These are phyloP conservation scores for Erinaceus europaeus DNA, from an alignment of 2,113 vertebrate genomes.

Conservation along the genomic window DNA sequence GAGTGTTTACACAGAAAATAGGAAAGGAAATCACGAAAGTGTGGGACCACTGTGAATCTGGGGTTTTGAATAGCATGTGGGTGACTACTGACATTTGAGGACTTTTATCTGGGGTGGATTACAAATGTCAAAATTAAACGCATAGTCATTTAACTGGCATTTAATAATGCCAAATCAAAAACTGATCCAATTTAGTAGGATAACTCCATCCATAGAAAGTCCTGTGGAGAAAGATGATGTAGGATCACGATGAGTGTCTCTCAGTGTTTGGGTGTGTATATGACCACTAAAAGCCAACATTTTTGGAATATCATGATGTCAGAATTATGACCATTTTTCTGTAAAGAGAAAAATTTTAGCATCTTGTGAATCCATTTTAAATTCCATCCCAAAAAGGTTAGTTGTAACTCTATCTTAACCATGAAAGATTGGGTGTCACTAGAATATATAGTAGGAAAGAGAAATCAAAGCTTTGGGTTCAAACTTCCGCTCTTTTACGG, in stretches of 20 bases:
- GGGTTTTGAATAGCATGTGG: constrained; percentile 35
- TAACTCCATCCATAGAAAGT: not conserved
- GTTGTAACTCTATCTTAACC: not conserved
- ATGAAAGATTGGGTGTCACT: not conserved
- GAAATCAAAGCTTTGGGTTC: not conserved
- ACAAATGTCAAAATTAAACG: not conserved
- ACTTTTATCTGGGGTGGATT: constrained; percentile 28
- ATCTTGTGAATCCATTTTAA: not conserved
- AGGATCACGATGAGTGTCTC: not conserved
- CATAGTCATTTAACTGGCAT: constrained; percentile 17
- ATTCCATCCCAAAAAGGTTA: not conserved
- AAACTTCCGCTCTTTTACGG: not conserved
- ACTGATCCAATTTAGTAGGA: not conserved
- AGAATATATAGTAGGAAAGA: not conserved
- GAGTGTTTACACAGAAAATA: not conserved
- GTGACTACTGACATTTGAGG: constrained; percentile 50
- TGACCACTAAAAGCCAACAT: not conserved
- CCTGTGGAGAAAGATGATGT: not conserved
- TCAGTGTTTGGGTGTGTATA: not conserved
- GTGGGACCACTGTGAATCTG: constrained; percentile 20
- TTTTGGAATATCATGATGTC: not conserved
- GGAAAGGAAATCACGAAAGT: constrained; percentile 42
- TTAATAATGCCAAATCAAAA: constrained; percentile 16
- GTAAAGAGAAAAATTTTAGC: not conserved
- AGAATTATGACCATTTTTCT: not conserved